Conservation (phyloP, 2,797 vertebrate species). For the Pagetopsis macropterus region DNA sequence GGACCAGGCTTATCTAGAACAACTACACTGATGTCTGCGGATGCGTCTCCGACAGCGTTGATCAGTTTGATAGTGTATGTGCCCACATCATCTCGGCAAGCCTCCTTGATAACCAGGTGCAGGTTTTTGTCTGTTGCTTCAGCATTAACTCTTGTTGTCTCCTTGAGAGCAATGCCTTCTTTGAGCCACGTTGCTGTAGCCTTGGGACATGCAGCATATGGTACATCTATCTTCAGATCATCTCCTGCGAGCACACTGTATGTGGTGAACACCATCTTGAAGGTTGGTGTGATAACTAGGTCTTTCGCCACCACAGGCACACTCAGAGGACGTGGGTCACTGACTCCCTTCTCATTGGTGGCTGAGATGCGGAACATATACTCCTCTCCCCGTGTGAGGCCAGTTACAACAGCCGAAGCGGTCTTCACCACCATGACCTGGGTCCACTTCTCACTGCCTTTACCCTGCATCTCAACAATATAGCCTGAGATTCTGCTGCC, state of each 20-base stretch:
- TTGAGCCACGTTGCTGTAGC: conserved; percentile 92
- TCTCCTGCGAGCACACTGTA: conserved; percentile 95
- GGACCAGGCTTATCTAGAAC: conserved; percentile 98
- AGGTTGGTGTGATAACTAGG: conserved; percentile 91
- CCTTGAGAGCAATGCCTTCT: conserved; percentile 89
- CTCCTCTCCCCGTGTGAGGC: conserved; percentile 94
- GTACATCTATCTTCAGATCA: conserved; percentile 95
- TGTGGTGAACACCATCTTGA: conserved; percentile 91
- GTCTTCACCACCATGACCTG: conserved; percentile 93
- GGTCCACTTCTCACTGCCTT: conserved; percentile 96
- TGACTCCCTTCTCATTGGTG: conserved; percentile 96
- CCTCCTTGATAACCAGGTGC: conserved; percentile 91
- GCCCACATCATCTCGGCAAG: conserved; percentile 95
- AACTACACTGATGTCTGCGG: conserved; percentile 89
- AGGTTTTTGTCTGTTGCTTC: conserved; percentile 89
- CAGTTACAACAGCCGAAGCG: conserved; percentile 89
- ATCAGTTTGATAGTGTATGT: conserved; percentile 90
- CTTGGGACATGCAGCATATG: conserved; percentile 91
- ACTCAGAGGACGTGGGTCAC: conserved; percentile 93
- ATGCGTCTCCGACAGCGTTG: conserved; percentile 91
- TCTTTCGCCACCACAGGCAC: conserved; percentile 95
- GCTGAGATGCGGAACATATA: conserved; percentile 96
- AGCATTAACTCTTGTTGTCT: conserved; percentile 96
- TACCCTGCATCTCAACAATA: conserved; percentile 97
- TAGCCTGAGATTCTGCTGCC: conserved; percentile 97